Evolutionary conservation across 2,888 invertebrate genomes (phyloP).

Genomic region (Phaonia tiefii): DNA sequence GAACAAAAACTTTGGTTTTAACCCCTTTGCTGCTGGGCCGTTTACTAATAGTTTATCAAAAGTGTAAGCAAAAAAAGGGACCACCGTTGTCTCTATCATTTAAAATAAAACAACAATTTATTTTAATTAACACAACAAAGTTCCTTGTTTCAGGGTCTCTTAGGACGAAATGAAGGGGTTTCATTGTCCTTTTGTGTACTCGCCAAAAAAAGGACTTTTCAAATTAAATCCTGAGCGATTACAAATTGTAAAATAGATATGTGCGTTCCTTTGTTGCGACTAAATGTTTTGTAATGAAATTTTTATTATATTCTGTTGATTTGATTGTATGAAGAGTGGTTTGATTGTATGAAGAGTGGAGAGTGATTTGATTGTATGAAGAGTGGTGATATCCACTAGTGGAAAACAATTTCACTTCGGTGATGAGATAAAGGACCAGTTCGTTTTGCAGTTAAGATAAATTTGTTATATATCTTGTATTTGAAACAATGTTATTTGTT

Average conservation of each 20-base stretch:
- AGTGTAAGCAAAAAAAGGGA: not conserved
- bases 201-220: slow-evolving; percentile 4
- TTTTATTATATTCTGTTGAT: slow-evolving; percentile 25
- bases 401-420: too few species aligned
- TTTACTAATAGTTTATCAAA: slow-evolving; percentile 2
- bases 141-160: not conserved
- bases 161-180: slow-evolving; percentile 16
- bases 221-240: slow-evolving; percentile 21
- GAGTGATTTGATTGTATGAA: too few species aligned
- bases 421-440: too few species aligned
- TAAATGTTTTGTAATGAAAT: slow-evolving; percentile 27
- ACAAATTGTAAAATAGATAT: slow-evolving; percentile 24
- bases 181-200: not conserved
- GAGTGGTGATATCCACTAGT: too few species aligned
- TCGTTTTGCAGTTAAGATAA: too few species aligned
- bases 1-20: not conserved
- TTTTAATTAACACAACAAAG: slow-evolving; percentile 60
- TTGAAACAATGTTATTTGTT: not conserved
- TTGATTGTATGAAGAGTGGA: not conserved
- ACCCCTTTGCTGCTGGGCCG: slow-evolving; percentile 21
- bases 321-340: slow-evolving; percentile 21
- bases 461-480: too few species aligned
- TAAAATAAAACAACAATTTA: slow-evolving; percentile 54
- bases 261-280: not conserved
- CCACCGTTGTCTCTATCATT: slow-evolving; percentile 25